Evolutionary conservation across 2,797 vertebrate species (phyloP), one percentile per base, ranked within the genome.

Genomic region (Microctenopoma steveboyesi): DNA sequence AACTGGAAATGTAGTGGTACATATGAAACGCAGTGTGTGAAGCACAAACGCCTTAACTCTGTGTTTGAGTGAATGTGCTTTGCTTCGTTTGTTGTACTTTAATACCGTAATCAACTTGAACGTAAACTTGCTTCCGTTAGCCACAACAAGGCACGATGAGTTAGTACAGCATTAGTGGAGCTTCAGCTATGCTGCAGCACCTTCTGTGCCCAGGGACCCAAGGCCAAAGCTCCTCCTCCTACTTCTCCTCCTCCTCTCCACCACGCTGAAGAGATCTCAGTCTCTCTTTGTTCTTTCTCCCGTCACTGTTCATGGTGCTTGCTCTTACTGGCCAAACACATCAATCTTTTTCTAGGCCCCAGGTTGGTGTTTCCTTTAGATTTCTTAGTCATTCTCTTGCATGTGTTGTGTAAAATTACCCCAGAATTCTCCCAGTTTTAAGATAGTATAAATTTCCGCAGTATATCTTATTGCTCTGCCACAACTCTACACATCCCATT

Each of bases 121-220:
- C 28, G 8, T 65, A 8, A 66, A 69, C 37, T 28, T 74, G 63
- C 55, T 56, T 73, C 25, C 27, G 22, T 43, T 47, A 76, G 54
- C 65, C 61, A 27, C 66, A 72, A 76, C 39, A 79, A 67, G 68
- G 51, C 72, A 52, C 58, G 56, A 72, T 75, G 71, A 67, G 74
- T 76, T 64, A 80, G 57, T 78, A 78, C 50, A 83, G 55, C 43
- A 3, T 70, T 78, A 77, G 67, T 48, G 70, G 52, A 85, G 80
- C 76, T 84, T 77, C 52, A 71, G 76, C 72, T 83, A 45, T 70
- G 74, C 76, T 86, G 90, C 87, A 94, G 95, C 95, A 94, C 95
- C 95, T 94, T 92, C 94, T 94, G 95, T 94, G 93, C 95, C 95
- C 94, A 95, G 95, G 94, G 94, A 95, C 93, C 96, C 95, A 92